Evolutionary conservation across 1,140 invertebrate species (phyloP).

Genomic region (Hirudo medicinalis): DNA sequence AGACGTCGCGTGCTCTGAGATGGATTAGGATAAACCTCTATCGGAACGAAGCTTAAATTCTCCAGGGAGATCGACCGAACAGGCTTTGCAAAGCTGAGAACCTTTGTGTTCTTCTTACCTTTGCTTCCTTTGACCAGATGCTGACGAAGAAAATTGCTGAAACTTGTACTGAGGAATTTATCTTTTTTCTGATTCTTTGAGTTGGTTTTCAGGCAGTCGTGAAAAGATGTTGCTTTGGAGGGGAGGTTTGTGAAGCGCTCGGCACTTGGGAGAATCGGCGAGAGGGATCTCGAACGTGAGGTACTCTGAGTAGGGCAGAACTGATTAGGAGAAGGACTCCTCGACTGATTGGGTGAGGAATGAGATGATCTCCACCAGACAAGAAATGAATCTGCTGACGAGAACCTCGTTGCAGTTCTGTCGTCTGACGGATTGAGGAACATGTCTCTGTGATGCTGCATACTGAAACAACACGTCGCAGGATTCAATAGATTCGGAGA

Average conservation of each 20-base stretch:
- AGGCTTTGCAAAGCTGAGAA: not conserved
- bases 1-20: not conserved
- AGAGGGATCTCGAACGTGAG: not conserved
- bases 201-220: not conserved
- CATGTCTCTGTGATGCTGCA: too few relatives aligned
- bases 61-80: not conserved
- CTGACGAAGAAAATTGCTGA: slow-evolving; percentile 4
- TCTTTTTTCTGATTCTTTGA: not conserved
- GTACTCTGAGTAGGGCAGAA: not conserved
- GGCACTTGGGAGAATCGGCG: not conserved
- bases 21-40: not conserved
- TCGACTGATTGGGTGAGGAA: not conserved
- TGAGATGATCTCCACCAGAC: slow-evolving; percentile 8
- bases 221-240: not conserved
- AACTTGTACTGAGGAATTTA: not conserved
- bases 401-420: not conserved
- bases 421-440: not conserved
- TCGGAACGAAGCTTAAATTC: not conserved
- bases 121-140: not conserved
- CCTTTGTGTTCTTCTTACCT: not conserved
- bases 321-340: slow-evolving; percentile 1
- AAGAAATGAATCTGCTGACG: slow-evolving; percentile 10
- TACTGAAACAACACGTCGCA: too few relatives aligned
- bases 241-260: not conserved
- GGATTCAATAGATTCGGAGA: too few relatives aligned